Evolutionary conservation across 2,888 invertebrate species (phyloP), one percentile per base, ranked within the genome.

Genomic region (Heliothis peltigera): DNA sequence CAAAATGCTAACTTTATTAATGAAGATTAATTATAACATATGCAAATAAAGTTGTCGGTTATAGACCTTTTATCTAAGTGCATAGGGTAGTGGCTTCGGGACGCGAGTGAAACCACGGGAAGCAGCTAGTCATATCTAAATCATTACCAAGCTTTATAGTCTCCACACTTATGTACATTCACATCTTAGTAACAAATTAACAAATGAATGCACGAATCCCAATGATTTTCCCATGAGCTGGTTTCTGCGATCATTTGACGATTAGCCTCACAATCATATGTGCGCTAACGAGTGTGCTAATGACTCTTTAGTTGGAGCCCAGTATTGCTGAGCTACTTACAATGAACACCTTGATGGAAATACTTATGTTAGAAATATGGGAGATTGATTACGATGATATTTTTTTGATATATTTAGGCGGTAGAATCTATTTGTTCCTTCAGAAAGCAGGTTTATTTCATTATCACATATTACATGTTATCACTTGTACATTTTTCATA

Each of bases 201-300:
- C 49, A 22, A 53, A 58, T 42, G 42, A 46, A 61, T 61, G 39
- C 35, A 22, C 17, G 32, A 46, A 35, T 17, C 2, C 46, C 35
- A 66, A 65, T 66, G 28, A 48, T 73, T 43, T 12, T n/a, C 51
- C 6, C 59, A 59, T 59, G n/a, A 25, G 17, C 8, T 46, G 47
- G 48, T 19, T 28, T 42, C 17, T 28, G 18, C 22, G 60, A 78
- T 77, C 49, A 54, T 68, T 51, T 42, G 8, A 65, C 67, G 63
- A 75, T 77, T 62, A 70, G 48, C 54, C 47, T 39, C 61, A 60
- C 64, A 64, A 63, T 63, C 59, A 58, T 52, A 42, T 49, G 48
- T 46, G 39, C 21, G 60, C 75, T 77, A 75, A 78, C 67, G 75
- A 78, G 56, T 7, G 18, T 51, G 0, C 58, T 65, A 61, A 71